Evolutionary conservation across 2,797 vertebrate genomes (phyloP).

Genomic region (Acanthopagrus latus): DNA sequence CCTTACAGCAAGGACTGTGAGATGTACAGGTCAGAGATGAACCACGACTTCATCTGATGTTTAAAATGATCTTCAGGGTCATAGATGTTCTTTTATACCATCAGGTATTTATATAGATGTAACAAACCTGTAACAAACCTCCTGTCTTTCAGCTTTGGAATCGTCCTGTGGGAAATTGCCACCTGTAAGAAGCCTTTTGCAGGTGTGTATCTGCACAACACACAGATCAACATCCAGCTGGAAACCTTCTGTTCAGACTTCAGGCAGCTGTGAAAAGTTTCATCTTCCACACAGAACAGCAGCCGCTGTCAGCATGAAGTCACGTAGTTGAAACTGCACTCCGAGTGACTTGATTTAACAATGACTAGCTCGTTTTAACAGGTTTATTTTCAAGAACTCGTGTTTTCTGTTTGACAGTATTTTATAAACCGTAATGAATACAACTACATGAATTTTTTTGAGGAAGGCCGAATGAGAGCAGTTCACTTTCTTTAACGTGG

Average conservation of each 20-base stretch:
- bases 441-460: not conserved
- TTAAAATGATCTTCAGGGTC: too few species aligned
- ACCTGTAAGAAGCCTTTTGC: constrained; percentile 87
- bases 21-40: constrained; percentile 90
- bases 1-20: constrained; percentile 86
- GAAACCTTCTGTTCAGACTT: not conserved
- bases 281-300: not conserved
- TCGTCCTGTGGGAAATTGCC: constrained; percentile 92
- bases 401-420: not conserved
- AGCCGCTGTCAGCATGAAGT: not conserved
- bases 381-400: not conserved
- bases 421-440: not conserved
- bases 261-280: not conserved
- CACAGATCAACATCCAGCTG: not conserved
- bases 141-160: constrained; percentile 89
- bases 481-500: too few species aligned
- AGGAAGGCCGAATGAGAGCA: too few species aligned
- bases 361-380: not conserved
- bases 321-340: not conserved
- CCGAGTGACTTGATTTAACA: not conserved
- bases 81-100: too few species aligned
- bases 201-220: constrained; percentile 77
- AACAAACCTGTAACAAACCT: too few species aligned
- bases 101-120: not conserved
- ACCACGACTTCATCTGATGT: not conserved